Base-by-base conservation (phyloP, 2,113 vertebrate species). In the Nipponia nippon region DNA sequence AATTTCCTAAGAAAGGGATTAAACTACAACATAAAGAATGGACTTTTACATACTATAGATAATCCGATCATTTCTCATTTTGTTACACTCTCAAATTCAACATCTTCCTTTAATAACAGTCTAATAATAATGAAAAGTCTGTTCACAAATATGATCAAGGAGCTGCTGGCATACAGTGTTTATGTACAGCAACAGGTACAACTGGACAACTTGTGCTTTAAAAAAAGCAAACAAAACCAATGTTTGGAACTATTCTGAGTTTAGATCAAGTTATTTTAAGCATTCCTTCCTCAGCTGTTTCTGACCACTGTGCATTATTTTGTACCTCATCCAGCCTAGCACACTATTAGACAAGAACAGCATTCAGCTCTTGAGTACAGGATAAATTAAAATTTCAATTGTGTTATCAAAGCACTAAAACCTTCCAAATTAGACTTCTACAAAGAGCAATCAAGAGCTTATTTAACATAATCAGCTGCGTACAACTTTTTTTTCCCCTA, bases 101-200 rank as follows among this genome's bases (percentile, higher is more conserved):
- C 89, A 82, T 82, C 95, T 93, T 88, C 95, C 92, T 96, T 96
- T 86, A 96, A 93, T 71, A 82, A 88, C 95, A 93, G 92, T 87
- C 96, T 91, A 96, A 86, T 95, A 96, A 72, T 89, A 91, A 96
- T 96, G 93, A 94, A 88, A 93, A 94, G 93, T 90, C 95, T 97
- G 91, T 95, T 98, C 93, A 97, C 93, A 97, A 96, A 97, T 86
- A 78, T 90, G 97, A 96, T 90, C 87, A 75, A 96, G 97, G 91
- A 96, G 87, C 95, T 97, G 97, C 97, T 97, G 95, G 95, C 91
- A 94, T 73, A 96, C 95, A 91, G 66, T 95, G 93, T 96, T 93
- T 95, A 96, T 94, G 95, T 96, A 97, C 96, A 97, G 96, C 96
- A 97, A 96, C 95, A 95, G 95, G 87, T 93, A 97, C 90, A 89